Conservation (phyloP, 2,888 invertebrate genomes). For the Drosophila mercatorum region DNA sequence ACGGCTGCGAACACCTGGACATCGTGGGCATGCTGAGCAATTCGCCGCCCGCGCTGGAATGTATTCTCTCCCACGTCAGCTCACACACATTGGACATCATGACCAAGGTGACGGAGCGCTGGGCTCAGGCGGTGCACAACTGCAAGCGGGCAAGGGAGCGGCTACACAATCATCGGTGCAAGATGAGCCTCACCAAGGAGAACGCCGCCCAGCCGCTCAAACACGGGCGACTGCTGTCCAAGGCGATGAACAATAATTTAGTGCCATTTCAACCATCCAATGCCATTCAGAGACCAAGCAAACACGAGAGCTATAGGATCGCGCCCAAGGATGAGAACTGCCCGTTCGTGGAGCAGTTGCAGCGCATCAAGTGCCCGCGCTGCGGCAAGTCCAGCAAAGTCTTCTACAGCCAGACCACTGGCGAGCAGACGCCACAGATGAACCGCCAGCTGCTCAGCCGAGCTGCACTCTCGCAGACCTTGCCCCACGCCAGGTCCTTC, state of each 20-base stretch:
- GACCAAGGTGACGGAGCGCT: slow-evolving; percentile 59
- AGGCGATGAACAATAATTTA: slow-evolving; percentile 25
- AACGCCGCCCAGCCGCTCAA: slow-evolving; percentile 40
- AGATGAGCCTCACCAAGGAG: slow-evolving; percentile 60
- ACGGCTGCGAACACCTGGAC: slow-evolving; percentile 63
- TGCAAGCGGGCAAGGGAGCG: slow-evolving; percentile 49
- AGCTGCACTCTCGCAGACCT: slow-evolving; percentile 51
- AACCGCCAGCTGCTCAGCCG: background rate
- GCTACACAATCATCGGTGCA: slow-evolving; percentile 61
- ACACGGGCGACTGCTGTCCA: slow-evolving; percentile 26
- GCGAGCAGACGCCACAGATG: slow-evolving; percentile 5
- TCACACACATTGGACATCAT: slow-evolving; percentile 61
- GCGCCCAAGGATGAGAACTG: slow-evolving; percentile 40
- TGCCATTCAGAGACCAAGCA: slow-evolving; percentile 56
- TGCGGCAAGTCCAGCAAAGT: slow-evolving; percentile 68
- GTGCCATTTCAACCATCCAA: slow-evolving; percentile 74
- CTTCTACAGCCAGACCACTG: slow-evolving; percentile 33
- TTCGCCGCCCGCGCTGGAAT: slow-evolving; percentile 59
- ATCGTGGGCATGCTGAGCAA: slow-evolving; percentile 59
- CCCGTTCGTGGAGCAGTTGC: slow-evolving; percentile 55
- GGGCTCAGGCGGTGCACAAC: slow-evolving; percentile 54
- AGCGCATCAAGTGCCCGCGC: slow-evolving; percentile 71
- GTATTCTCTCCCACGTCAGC: slow-evolving; percentile 50
- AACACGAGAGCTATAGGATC: slow-evolving; percentile 16
- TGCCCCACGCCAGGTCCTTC: slow-evolving; percentile 46